These are phyloP conservation scores for Elymnias hypermnestra DNA, from an alignment of 1,140 invertebrate species.

Conservation along the genomic window DNA sequence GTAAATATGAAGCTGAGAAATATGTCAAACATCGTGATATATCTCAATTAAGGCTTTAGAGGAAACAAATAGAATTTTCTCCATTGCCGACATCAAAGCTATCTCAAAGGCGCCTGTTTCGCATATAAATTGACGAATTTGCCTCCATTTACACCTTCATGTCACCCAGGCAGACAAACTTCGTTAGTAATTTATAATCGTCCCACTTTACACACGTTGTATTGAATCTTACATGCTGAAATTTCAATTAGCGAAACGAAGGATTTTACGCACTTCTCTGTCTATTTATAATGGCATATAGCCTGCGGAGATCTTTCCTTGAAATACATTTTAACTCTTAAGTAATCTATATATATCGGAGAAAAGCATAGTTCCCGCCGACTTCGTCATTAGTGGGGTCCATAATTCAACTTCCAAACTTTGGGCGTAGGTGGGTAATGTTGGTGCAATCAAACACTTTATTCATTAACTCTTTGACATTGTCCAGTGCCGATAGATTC, in stretches of 20 bases:
- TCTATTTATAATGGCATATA: too few relatives aligned
- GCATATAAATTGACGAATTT: conserved; percentile 75
- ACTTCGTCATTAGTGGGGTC: too few relatives aligned
- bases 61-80: conserved; percentile 54
- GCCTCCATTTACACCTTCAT: conserved; percentile 67
- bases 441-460: too few relatives aligned
- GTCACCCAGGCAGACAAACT: conserved; percentile 45
- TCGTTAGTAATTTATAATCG: conserved; percentile 66
- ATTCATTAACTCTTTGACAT: too few relatives aligned
- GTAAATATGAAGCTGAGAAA: not conserved
- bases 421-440: too few relatives aligned
- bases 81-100: conserved; percentile 42
- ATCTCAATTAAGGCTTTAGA: conserved; percentile 14
- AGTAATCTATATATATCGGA: too few relatives aligned
- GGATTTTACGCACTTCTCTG: not conserved
- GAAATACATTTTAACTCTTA: too few relatives aligned
- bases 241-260: conserved; percentile 1
- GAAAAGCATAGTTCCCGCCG: too few relatives aligned
- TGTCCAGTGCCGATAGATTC: too few relatives aligned
- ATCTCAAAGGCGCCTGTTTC: conserved; percentile 65
- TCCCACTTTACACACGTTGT: conserved; percentile 50
- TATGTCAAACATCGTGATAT: conserved; percentile 6
- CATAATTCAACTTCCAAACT: too few relatives aligned
- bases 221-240: conserved; percentile 20
- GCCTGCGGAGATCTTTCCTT: too few relatives aligned